Percentiles rank a stretch among this genome's conserved stretches.
Evolutionary conservation across 2,888 invertebrate genomes (phyloP).

Genomic region (Stictocephala bisonia): DNA sequence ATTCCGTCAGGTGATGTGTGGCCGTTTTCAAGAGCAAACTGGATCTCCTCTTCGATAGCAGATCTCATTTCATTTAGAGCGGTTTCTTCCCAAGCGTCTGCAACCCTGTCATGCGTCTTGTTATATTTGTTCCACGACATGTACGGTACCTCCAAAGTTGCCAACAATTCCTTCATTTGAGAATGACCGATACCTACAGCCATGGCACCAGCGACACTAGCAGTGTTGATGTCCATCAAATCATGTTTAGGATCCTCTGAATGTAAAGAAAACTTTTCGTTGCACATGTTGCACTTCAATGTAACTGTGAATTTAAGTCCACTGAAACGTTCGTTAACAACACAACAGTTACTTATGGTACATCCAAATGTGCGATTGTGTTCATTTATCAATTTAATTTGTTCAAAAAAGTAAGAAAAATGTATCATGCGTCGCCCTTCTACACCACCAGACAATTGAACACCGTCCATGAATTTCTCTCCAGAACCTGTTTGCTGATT

Average conservation of each 20-base stretch:
- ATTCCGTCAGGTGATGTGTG: slow-evolving; percentile 53
- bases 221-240: neutral
- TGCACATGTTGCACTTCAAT: neutral
- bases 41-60: neutral
- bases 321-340: neutral
- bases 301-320: neutral
- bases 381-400: neutral
- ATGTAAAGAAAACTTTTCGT: neutral
- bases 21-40: slow-evolving; percentile 53
- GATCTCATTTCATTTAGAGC: neutral
- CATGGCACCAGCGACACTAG: slow-evolving; percentile 20
- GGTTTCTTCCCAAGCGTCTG: neutral
- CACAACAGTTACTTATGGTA: neutral
- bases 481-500: too few relatives aligned
- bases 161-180: neutral
- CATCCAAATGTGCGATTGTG: neutral
- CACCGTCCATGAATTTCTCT: too few relatives aligned
- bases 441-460: too few relatives aligned
- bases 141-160: neutral
- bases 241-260: neutral
- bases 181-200: slow-evolving; percentile 1
- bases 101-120: neutral
- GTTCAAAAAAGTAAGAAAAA: neutral
- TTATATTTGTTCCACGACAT: neutral
- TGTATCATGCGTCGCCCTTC: neutral